These are phyloP conservation scores for Goniozus legneri DNA, from an alignment of 1,140 invertebrate genomes.

Conservation along the genomic window DNA sequence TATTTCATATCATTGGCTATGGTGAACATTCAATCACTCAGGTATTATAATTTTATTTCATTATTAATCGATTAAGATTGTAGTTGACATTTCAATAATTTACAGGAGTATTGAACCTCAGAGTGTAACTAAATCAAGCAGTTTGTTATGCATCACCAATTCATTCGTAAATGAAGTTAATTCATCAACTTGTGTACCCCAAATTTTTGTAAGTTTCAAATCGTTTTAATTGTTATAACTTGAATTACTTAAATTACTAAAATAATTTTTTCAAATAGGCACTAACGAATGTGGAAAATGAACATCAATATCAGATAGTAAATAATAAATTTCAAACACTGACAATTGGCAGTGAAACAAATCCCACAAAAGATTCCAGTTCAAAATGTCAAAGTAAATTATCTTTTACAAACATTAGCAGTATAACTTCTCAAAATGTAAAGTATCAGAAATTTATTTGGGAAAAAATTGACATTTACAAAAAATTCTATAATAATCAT, in stretches of 20 bases:
- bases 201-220: slow-evolving; percentile 1
- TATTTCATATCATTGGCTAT: not conserved
- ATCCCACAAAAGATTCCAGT: too few relatives aligned
- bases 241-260: too few relatives aligned
- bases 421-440: too few relatives aligned
- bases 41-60: not conserved
- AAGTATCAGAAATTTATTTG: slow-evolving; percentile 2
- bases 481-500: slow-evolving; percentile 12
- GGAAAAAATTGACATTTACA: not conserved
- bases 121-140: not conserved
- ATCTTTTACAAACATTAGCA: too few relatives aligned
- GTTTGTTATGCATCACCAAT: not conserved
- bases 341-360: too few relatives aligned
- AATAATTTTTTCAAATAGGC: too few relatives aligned
- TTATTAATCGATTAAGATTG: not conserved
- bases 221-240: too few relatives aligned
- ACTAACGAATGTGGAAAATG: too few relatives aligned
- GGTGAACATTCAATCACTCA: not conserved
- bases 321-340: too few relatives aligned
- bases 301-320: too few relatives aligned
- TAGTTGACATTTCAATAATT: not conserved
- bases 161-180: not conserved
- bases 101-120: not conserved
- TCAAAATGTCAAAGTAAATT: too few relatives aligned
- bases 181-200: slow-evolving; percentile 4